Evolutionary conservation across 92 coral and sea anemone species (phyloP).

Genomic region (Parazoanthus atlanticus): DNA sequence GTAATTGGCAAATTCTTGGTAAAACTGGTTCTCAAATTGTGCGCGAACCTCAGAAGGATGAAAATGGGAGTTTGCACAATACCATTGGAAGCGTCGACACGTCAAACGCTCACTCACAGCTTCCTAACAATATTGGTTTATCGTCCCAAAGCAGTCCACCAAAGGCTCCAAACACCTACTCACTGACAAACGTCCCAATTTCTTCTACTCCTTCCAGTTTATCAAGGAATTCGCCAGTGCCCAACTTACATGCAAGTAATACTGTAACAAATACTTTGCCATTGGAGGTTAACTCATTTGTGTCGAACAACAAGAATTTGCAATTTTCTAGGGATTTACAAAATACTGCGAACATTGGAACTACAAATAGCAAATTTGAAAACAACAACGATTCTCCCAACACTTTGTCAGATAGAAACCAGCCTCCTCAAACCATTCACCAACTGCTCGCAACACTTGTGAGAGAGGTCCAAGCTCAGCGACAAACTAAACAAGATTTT

Average conservation of each 20-base stretch:
- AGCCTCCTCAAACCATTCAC: constrained; percentile 1
- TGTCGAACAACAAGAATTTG: background rate
- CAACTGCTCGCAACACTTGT: constrained; percentile 29
- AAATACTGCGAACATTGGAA: background rate
- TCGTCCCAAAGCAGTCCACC: background rate
- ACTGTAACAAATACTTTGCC: background rate
- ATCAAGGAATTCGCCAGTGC: background rate
- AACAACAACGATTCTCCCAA: background rate
- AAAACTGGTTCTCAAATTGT: constrained; percentile 49
- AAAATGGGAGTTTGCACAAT: constrained; percentile 5
- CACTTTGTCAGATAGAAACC: background rate
- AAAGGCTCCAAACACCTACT: background rate
- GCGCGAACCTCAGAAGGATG: constrained; percentile 36
- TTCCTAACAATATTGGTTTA: background rate
- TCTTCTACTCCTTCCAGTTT: background rate
- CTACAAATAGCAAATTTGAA: background rate
- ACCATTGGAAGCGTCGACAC: constrained; percentile 1
- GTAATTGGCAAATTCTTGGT: constrained; percentile 62
- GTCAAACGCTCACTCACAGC: background rate
- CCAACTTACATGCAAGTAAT: background rate
- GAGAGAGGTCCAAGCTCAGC: constrained; percentile 6
- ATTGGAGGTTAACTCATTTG: background rate
- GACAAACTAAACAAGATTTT: constrained; percentile 34
- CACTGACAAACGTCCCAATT: background rate
- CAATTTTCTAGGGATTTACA: background rate